phyloP scores from a whole-genome alignment of 2,888 invertebrate genomes.

The Watsonalla cultraria region DNA sequence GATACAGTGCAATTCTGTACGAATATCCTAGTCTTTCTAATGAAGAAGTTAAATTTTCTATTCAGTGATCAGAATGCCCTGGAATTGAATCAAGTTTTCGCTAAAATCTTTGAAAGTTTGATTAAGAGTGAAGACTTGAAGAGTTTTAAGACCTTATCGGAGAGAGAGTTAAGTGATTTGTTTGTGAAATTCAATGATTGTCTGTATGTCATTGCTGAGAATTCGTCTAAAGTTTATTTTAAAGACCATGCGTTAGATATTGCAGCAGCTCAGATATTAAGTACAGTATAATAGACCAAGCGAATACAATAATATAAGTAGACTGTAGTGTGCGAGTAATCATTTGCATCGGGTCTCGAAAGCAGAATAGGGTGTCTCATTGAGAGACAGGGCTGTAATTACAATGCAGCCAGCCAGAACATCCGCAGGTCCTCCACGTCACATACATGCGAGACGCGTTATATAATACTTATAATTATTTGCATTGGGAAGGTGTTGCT shows the following conservation, averaged over 20 bases:
- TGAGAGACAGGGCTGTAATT: slow-evolving; percentile 24
- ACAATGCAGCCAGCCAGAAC: slow-evolving; percentile 29
- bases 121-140: slow-evolving; percentile 34
- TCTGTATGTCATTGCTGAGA: slow-evolving; percentile 51
- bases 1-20: slow-evolving; percentile 46
- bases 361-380: not conserved
- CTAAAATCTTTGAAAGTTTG: slow-evolving; percentile 43
- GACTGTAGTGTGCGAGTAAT: too few species aligned
- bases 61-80: slow-evolving; percentile 35
- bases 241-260: slow-evolving; percentile 31
- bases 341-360: too few species aligned
- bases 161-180: slow-evolving; percentile 36
- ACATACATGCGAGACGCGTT: slow-evolving; percentile 7
- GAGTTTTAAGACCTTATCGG: slow-evolving; percentile 34
- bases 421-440: slow-evolving; percentile 33
- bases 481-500: too few species aligned
- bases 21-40: slow-evolving; percentile 39
- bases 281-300: too few species aligned
- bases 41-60: slow-evolving; percentile 52
- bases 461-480: too few species aligned
- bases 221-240: slow-evolving; percentile 38
- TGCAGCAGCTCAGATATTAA: too few species aligned
- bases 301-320: too few species aligned
- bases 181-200: slow-evolving; percentile 56
- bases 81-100: slow-evolving; percentile 36